Conservation (phyloP, 2,888 invertebrate species). For the Poecilobothrus nobilitatus region DNA sequence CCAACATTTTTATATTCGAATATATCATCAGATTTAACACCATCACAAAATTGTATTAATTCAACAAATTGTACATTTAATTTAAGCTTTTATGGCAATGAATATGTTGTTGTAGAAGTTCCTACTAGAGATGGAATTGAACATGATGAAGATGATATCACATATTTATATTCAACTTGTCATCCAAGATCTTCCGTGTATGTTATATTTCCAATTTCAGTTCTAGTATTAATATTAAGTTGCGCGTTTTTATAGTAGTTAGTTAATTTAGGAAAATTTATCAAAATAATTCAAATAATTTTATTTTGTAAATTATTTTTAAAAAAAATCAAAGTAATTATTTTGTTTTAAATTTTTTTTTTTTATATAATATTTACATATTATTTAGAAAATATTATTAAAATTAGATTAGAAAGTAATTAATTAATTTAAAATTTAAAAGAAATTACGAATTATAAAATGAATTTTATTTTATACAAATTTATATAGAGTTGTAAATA, state of each 20-base stretch:
- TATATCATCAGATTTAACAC: slow-evolving; percentile 26
- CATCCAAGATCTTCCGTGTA: slow-evolving; percentile 72
- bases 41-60: slow-evolving; percentile 59
- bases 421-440: no score
- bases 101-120: slow-evolving; percentile 75
- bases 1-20: slow-evolving; percentile 69
- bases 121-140: slow-evolving; percentile 74
- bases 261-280: not conserved
- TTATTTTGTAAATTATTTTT: no score
- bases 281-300: no score
- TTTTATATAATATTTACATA: not conserved
- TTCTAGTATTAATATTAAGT: slow-evolving; percentile 63
- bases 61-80: slow-evolving; percentile 67
- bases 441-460: no score
- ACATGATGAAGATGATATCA: slow-evolving; percentile 63
- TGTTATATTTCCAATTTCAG: slow-evolving; percentile 68
- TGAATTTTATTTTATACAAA: no score
- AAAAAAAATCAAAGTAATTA: not conserved
- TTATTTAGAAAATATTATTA: no score
- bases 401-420: no score
- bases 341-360: not conserved
- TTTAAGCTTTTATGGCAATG: slow-evolving; percentile 62
- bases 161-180: slow-evolving; percentile 65
- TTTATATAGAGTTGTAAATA: no score
- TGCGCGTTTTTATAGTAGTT: slow-evolving; percentile 66